phyloP scores from a whole-genome alignment of 2,113 vertebrate species.

The Chaetodon trifascialis region DNA sequence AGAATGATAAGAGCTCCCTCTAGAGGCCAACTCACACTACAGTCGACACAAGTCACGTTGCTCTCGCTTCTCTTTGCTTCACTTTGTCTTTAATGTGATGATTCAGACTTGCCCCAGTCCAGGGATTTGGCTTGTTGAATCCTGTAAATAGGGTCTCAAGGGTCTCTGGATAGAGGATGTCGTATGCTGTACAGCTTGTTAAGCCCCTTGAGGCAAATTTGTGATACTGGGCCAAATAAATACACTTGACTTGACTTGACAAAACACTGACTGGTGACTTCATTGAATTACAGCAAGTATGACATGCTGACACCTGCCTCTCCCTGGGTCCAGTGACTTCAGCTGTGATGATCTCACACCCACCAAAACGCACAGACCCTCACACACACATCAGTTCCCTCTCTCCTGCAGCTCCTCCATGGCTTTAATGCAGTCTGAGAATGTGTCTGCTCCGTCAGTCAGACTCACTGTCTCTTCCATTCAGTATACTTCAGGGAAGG shows the following conservation, averaged over 20 bases:
- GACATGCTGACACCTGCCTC: constrained; percentile 49
- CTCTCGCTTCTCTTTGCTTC: not conserved
- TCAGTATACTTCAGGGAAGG: constrained; percentile 55
- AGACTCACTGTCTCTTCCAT: constrained; percentile 62
- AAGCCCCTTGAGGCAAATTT: not conserved
- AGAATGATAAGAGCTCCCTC: constrained; percentile 77
- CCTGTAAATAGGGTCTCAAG: not conserved
- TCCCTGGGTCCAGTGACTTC: constrained; percentile 20
- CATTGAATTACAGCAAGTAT: constrained; percentile 33
- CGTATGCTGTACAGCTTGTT: not conserved
- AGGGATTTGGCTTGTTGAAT: constrained; percentile 1
- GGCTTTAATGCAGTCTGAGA: constrained; percentile 55
- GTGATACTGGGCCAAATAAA: not conserved
- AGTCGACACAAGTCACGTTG: not conserved
- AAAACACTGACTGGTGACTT: constrained; percentile 4
- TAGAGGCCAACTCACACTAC: constrained; percentile 43
- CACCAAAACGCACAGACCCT: not conserved
- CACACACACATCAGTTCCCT: constrained; percentile 14
- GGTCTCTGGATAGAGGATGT: not conserved
- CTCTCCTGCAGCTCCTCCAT: constrained; percentile 33
- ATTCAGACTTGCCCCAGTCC: constrained; percentile 4
- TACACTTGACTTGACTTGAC: not conserved
- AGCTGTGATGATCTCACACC: constrained; percentile 36
- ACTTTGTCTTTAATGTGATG: not conserved
- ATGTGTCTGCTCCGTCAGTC: constrained; percentile 52